Evolutionary conservation across 2,113 vertebrate species (phyloP).

Genomic region (Petromus typicus): DNA sequence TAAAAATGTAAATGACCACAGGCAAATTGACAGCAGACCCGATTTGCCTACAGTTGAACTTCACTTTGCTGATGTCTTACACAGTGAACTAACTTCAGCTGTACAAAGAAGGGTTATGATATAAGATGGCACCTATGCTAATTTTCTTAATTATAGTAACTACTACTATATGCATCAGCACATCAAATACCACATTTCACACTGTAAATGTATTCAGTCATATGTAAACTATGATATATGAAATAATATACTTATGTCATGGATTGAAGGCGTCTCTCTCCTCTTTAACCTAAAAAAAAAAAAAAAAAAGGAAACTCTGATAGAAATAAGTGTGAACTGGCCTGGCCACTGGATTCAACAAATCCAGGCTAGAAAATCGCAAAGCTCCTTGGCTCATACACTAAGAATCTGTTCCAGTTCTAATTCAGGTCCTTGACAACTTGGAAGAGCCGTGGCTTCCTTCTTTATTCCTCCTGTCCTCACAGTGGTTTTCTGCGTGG

Average conservation of each 20-base stretch:
- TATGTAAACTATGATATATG: not conserved
- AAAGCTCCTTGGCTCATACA: slow-evolving; percentile 51
- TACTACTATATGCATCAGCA: not conserved
- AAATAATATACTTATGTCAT: not conserved
- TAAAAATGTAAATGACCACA: not conserved
- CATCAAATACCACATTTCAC: not conserved
- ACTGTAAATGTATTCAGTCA: not conserved
- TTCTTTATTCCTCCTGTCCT: slow-evolving; percentile 68
- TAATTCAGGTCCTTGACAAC: slow-evolving; percentile 68
- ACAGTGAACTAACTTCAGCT: not conserved
- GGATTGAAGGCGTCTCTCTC: not conserved
- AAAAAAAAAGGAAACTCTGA: not conserved
- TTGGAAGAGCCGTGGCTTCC: slow-evolving; percentile 63
- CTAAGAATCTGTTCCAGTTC: slow-evolving; percentile 70
- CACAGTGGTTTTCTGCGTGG: slow-evolving; percentile 42
- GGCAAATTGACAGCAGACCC: not conserved
- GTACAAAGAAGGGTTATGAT: not conserved
- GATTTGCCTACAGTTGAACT: not conserved
- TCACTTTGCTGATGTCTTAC: not conserved
- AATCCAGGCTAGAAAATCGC: slow-evolving; percentile 40
- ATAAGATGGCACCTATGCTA: not conserved
- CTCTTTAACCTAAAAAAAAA: not conserved
- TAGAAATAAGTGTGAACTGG: slow-evolving; percentile 19
- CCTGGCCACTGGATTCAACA: slow-evolving; percentile 28
- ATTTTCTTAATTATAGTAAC: not conserved